Evolutionary conservation across 2,113 vertebrate genomes (phyloP).

Genomic region (Peucedramus taeniatus): DNA sequence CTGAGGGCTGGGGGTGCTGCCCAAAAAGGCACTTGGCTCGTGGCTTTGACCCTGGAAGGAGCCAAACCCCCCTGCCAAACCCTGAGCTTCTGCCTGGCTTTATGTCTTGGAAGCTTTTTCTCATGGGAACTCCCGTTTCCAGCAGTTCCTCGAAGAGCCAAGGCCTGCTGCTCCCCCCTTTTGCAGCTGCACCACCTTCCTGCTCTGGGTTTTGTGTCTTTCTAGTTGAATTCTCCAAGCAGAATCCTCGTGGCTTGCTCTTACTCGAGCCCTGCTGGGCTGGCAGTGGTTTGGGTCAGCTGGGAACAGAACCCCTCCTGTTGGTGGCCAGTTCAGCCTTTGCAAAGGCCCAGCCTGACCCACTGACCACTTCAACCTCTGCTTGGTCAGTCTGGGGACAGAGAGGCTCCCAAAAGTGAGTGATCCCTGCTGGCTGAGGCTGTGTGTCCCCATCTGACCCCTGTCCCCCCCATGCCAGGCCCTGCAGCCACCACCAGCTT

Average conservation of each 20-base stretch:
- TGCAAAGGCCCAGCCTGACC: background rate
- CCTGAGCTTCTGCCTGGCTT: constrained; percentile 45
- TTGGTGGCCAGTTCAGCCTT: background rate
- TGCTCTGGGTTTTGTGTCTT: background rate
- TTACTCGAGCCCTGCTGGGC: background rate
- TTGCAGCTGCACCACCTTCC: background rate
- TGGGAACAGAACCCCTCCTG: background rate
- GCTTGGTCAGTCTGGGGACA: background rate
- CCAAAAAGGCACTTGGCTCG: background rate
- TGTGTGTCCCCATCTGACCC: background rate
- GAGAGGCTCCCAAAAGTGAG: fast-evolving
- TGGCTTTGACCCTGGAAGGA: background rate
- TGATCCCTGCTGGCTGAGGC: background rate
- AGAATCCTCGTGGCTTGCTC: background rate
- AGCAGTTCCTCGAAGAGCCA: background rate
- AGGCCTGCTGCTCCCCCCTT: background rate
- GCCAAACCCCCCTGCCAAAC: background rate
- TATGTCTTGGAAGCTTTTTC: background rate
- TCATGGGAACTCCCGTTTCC: background rate
- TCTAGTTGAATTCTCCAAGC: background rate
- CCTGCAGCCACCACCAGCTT: background rate
- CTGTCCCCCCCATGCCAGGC: background rate
- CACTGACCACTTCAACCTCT: background rate
- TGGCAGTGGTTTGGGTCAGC: background rate
- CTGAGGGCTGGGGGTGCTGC: background rate